Evolutionary conservation across 2,797 vertebrate genomes (phyloP), one percentile per base, ranked within the genome.

Genomic region (Liparis tanakae): DNA sequence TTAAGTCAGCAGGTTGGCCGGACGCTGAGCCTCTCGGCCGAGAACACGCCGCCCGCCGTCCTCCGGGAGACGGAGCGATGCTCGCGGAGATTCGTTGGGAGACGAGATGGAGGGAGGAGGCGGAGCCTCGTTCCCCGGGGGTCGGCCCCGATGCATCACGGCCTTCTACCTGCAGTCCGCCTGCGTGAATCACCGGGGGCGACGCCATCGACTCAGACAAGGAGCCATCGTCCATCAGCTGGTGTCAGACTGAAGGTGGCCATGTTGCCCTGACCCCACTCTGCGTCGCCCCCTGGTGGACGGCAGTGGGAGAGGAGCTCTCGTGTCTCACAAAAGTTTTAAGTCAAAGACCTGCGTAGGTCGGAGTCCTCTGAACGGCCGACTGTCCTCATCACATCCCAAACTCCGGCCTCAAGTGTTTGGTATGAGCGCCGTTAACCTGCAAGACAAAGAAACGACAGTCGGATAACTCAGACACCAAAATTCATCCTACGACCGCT

Each of bases 1-100:
- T 64, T 66, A 74, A 56, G 56, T 82, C 55, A 85, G 89, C 88
- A 85, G 75, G 67, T 72, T 67, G 67, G 84, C 78, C 69, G 68
- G 0, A 74, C 72, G 51, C 66, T 0, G 53, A 76, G 81, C 36
- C 51, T 67, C 77, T 68, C 0, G 70, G 69, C 46, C 36, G 72
- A 43, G 63, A 53, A 72, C 62, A 36, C 33, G 0, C 66, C 2
- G 41, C 1, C 37, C 1, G 55, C 5, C 3, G 13, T 56, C 68
- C 51, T 55, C 67, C 60, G 63, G 72, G 66, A 78, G 71, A 17
- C 0, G 3, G 2, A 46, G 34, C 7, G 57, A 71, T 12, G 33
- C 48, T 13, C 3, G 6, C 25, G 73, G 61, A 67, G 37, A 41
- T 10, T 37, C 37, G 37, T 7, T 37, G 37, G 25, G 25, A 30